phyloP scores from a whole-genome alignment of 2,797 vertebrate species.

The Anomalospiza imberbis region DNA sequence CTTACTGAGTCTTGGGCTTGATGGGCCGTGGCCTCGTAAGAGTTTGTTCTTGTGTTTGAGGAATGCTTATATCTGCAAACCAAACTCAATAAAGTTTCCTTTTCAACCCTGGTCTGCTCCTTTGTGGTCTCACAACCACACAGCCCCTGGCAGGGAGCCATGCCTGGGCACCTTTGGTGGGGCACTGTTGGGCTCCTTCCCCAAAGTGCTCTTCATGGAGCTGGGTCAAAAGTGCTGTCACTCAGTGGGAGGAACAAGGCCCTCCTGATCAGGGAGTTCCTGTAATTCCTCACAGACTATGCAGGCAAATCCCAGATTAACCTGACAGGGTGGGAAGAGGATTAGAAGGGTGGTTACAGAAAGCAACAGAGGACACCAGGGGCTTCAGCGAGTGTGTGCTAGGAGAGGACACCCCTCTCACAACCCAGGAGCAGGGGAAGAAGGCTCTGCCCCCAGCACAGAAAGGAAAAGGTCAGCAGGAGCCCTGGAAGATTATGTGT shows the following conservation, averaged over 20 bases:
- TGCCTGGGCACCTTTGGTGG: neutral
- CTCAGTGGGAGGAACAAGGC: neutral
- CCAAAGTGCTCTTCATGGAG: neutral
- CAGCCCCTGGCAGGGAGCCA: neutral
- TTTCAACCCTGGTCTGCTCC: neutral
- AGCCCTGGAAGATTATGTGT: neutral
- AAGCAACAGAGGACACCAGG: accelerated
- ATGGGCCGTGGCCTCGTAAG: neutral
- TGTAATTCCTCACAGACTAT: conserved; percentile 27
- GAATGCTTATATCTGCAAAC: neutral
- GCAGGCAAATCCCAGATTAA: conserved; percentile 63
- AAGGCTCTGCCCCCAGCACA: neutral
- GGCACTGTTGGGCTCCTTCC: neutral
- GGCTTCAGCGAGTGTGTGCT: neutral
- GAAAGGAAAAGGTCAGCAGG: neutral
- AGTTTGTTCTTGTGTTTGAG: neutral
- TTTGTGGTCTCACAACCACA: neutral
- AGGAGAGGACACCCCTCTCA: accelerated
- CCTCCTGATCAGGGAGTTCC: conserved; percentile 18
- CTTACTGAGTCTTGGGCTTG: neutral
- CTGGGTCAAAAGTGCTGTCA: neutral
- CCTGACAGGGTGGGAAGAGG: conserved; percentile 38
- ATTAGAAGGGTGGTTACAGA: conserved; percentile 34
- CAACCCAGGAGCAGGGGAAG: neutral
- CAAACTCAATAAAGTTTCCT: conserved; percentile 1